Percentiles rank a stretch among this genome's conserved stretches.
Conservation (phyloP, 2,113 vertebrate genomes). For the Neolamprologus tretocephalus region DNA sequence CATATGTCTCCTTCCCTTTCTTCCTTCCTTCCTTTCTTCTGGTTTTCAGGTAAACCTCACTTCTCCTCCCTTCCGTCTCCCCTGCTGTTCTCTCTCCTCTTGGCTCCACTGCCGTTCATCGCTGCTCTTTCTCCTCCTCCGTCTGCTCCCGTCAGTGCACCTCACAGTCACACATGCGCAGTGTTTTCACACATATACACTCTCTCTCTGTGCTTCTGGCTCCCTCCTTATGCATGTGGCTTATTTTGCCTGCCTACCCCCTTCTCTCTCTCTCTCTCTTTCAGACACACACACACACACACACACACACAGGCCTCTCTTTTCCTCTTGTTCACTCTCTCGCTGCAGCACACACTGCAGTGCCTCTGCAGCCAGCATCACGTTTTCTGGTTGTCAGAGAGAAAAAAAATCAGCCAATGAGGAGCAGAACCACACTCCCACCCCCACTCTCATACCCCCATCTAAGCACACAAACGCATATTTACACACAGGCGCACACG, state of each 20-base stretch:
- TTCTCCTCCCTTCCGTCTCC: neutral
- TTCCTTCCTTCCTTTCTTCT: neutral
- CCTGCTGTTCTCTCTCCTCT: conserved; percentile 10
- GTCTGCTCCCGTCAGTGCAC: conserved; percentile 46
- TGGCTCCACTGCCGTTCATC: conserved; percentile 38
- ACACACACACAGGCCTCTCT: conserved; percentile 2
- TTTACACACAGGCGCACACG: neutral
- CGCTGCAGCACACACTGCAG: conserved; percentile 73
- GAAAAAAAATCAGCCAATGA: conserved; percentile 64
- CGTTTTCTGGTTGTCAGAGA: conserved; percentile 60
- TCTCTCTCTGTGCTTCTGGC: conserved; percentile 42
- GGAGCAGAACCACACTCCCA: neutral
- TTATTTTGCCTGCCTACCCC: conserved; percentile 28
- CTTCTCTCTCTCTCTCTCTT: neutral
- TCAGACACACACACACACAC: neutral
- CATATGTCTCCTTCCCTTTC: neutral
- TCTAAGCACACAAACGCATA: neutral
- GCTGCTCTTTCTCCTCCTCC: conserved; percentile 26
- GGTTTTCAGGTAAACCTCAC: conserved; percentile 7
- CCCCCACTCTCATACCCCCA: neutral
- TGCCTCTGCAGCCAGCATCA: conserved; percentile 74
- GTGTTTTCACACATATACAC: conserved; percentile 50
- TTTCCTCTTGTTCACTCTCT: conserved; percentile 27
- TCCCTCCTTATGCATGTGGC: conserved; percentile 51
- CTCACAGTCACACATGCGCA: conserved; percentile 59